Evolutionary conservation across 2,888 invertebrate genomes (phyloP).

Genomic region (Endotricha flammealis): DNA sequence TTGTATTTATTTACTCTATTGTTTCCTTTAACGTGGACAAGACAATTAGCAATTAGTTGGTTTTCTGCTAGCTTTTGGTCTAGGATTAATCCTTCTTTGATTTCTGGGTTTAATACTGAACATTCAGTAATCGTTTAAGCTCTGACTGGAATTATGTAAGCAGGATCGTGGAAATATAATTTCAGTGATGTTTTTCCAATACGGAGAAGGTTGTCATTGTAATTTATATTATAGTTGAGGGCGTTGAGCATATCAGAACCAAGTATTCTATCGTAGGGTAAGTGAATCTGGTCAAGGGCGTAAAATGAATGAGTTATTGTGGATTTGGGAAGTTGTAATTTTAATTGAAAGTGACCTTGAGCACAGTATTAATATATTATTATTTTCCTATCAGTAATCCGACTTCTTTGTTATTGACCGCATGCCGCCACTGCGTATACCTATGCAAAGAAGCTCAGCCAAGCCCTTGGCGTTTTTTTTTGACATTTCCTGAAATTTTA

Average conservation of each 20-base stretch:
- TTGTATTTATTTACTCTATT: constrained; percentile 15
- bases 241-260: constrained; percentile 17
- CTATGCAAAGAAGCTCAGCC: too few relatives aligned
- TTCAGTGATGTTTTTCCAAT: too few relatives aligned
- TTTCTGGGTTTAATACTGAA: constrained; percentile 20
- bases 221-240: constrained; percentile 18
- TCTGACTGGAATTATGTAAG: constrained; percentile 18
- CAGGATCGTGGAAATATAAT: constrained; percentile 16
- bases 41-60: constrained; percentile 17
- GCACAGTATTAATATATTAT: too few relatives aligned
- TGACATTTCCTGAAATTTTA: too few relatives aligned
- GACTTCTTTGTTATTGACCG: too few relatives aligned
- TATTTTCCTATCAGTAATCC: too few relatives aligned
- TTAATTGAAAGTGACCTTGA: constrained; percentile 17
- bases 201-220: constrained; percentile 1
- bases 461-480: too few relatives aligned
- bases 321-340: background rate
- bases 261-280: too few relatives aligned
- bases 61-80: constrained; percentile 16
- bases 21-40: constrained; percentile 16
- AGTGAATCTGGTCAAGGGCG: constrained; percentile 18
- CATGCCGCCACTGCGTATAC: too few relatives aligned
- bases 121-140: constrained; percentile 24
- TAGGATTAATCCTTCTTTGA: constrained; percentile 22
- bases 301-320: constrained; percentile 15